Percentiles rank a stretch among this genome's conserved stretches.
These are phyloP conservation scores for Gonocerus acuteangulatus DNA, from an alignment of 2,888 invertebrate species.

Conservation along the genomic window DNA sequence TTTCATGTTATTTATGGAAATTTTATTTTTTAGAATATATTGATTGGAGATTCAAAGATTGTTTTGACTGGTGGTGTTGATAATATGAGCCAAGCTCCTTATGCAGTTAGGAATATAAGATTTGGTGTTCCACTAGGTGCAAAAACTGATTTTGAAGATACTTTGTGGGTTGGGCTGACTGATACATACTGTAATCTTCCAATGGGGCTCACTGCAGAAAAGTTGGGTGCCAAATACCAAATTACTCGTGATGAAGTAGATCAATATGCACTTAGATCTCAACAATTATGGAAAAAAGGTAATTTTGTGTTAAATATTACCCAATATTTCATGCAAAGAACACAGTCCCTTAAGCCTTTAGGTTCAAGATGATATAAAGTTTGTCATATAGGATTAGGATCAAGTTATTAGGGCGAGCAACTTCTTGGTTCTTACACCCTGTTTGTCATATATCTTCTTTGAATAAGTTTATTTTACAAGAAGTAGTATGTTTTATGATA, in stretches of 20 bases:
- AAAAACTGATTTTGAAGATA: slow-evolving; percentile 73
- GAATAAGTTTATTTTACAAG: too few relatives aligned
- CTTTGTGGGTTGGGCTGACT: slow-evolving; percentile 78
- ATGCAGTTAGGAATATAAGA: slow-evolving; percentile 70
- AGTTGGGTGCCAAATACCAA: slow-evolving; percentile 76
- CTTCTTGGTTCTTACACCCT: not conserved
- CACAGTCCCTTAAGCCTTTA: not conserved
- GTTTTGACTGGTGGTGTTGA: slow-evolving; percentile 88
- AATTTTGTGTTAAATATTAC: slow-evolving; percentile 36
- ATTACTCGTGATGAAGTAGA: slow-evolving; percentile 77
- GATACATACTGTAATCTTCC: slow-evolving; percentile 85
- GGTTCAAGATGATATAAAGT: not conserved
- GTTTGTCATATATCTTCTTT: too few relatives aligned
- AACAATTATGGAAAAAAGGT: slow-evolving; percentile 80
- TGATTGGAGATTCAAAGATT: slow-evolving; percentile 73
- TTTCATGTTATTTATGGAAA: slow-evolving; percentile 2
- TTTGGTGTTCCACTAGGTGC: slow-evolving; percentile 81
- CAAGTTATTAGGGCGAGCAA: not conserved
- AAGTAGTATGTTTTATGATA: too few relatives aligned
- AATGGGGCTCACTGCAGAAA: slow-evolving; percentile 95
- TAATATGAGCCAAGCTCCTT: slow-evolving; percentile 91
- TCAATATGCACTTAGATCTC: slow-evolving; percentile 74
- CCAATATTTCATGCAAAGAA: too few relatives aligned
- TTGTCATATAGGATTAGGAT: not conserved
- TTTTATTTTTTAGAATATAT: slow-evolving; percentile 61